Base-by-base conservation (phyloP, 1,140 invertebrate genomes). In the Spodoptera frugiperda region DNA sequence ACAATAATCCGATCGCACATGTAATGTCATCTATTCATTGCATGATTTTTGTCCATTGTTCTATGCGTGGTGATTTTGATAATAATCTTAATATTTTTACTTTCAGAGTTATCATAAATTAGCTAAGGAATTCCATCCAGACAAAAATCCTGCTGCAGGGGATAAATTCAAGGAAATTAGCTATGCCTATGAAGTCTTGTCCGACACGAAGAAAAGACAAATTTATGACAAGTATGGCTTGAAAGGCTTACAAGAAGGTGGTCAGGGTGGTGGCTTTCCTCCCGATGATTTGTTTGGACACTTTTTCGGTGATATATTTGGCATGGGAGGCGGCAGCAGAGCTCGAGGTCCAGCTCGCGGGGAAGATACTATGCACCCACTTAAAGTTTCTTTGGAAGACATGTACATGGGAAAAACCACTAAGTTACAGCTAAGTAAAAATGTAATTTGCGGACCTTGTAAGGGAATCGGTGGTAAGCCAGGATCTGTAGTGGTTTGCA, bases 81-180 rank as follows among this genome's bases (percentile, higher is more conserved):
- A 19, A 21, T 11, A n/a, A 51, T 30, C 25, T 51, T 54, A 74
- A 61, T 55, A 63, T 82, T 95, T 82, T 94, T 80, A 67, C 65
- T 93, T 94, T 90, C 86, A 98, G 97, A 96, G 96, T 81, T 98
- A 98, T 92, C 95, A 97, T 75, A 97, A 97, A 93, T 91, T 98
- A 82, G 97, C 97, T 5, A 98, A 97, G 93, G 97, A 98, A 95
- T 98, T 96, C 90, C 97, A 98, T 94, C 97, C 97, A 19, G 97
- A 98, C 84, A 98, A 98, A 89, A 98, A 98, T 92, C 96, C 96
- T 21, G 96, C 96, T 79, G 96, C 97, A 74, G 97, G 97, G 55
- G 97, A 98, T 80, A 97, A 96, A 93, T 98, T 98, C 86, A 98
- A 98, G 89, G 97, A 98, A 95, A 98, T 98, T 82, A 97, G 97